These are phyloP conservation scores for Forbesichthys agassizii DNA, from an alignment of 2,113 vertebrate species.

Conservation along the genomic window DNA sequence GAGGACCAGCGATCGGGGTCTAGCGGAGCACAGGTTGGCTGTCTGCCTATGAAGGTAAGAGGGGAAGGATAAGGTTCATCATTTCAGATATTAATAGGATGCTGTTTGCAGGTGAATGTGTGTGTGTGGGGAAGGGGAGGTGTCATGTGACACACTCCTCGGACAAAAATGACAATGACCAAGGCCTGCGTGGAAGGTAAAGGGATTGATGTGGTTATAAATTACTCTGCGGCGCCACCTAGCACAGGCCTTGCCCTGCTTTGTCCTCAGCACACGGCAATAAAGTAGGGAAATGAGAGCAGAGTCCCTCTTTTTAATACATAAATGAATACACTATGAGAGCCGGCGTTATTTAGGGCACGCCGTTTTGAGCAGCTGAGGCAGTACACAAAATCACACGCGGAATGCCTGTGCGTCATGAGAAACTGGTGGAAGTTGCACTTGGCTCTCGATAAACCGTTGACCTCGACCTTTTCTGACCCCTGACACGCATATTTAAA, in stretches of 20 bases:
- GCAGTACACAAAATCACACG: constrained; percentile 59
- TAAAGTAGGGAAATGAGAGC: constrained; percentile 78
- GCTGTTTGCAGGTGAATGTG: constrained; percentile 60
- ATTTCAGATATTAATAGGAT: constrained; percentile 76
- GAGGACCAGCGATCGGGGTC: constrained; percentile 64
- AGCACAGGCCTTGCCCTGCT: constrained; percentile 73
- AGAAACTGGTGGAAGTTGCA: constrained; percentile 62
- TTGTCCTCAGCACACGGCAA: constrained; percentile 77
- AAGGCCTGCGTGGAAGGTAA: constrained; percentile 77
- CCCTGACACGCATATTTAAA: constrained; percentile 36
- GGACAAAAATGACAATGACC: constrained; percentile 80
- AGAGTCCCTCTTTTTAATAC: constrained; percentile 76
- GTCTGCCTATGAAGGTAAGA: constrained; percentile 69
- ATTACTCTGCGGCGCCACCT: constrained; percentile 81
- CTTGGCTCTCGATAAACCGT: constrained; percentile 64
- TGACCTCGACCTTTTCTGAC: constrained; percentile 76
- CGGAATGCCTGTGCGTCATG: constrained; percentile 46
- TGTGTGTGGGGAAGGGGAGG: constrained; percentile 32
- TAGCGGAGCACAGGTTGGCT: constrained; percentile 62
- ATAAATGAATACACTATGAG: constrained; percentile 83
- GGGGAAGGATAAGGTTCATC: constrained; percentile 73
- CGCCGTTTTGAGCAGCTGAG: constrained; percentile 61
- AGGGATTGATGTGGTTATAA: constrained; percentile 83
- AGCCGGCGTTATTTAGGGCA: constrained; percentile 77
- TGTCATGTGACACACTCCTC: constrained; percentile 77